Conservation (phyloP, 2,797 vertebrate species). For the Australoheros facetus region DNA sequence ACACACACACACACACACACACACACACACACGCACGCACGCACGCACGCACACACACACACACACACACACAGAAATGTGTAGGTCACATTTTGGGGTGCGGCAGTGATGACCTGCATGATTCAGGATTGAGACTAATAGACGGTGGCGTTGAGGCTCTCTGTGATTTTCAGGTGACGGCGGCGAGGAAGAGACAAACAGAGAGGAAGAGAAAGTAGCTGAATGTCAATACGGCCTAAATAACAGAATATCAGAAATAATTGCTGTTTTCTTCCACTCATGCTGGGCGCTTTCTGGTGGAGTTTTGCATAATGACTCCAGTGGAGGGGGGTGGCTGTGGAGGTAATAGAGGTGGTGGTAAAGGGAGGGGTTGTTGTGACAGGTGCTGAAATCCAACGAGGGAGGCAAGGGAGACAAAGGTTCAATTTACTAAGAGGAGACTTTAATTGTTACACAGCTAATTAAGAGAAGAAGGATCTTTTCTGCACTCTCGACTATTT, state of each 20-base stretch:
- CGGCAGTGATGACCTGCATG: conserved; percentile 21
- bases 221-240: conserved; percentile 96
- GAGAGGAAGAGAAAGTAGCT: conserved; percentile 64
- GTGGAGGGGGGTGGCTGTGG: conserved; percentile 70
- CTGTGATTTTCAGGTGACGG: conserved; percentile 52
- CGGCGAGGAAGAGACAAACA: conserved; percentile 31
- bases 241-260: conserved; percentile 99
- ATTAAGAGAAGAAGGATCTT: conserved; percentile 93
- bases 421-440: conserved; percentile 99
- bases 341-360: conserved; percentile 67
- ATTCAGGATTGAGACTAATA: conserved; percentile 37
- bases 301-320: conserved; percentile 96
- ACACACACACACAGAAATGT: conserved; percentile 26
- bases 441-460: conserved; percentile 99
- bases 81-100: conserved; percentile 43
- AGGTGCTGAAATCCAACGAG: conserved; percentile 99
- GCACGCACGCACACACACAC: conserved; percentile 27
- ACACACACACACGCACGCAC: background rate
- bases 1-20: conserved; percentile 23
- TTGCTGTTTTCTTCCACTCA: conserved; percentile 97
- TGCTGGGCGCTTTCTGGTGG: conserved; percentile 94
- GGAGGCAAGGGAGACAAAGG: conserved; percentile 93
- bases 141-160: conserved; percentile 38
- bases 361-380: conserved; percentile 92
- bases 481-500: conserved; percentile 94